Conservation (phyloP, 2,113 vertebrate species). For the Coptodon rendalli region DNA sequence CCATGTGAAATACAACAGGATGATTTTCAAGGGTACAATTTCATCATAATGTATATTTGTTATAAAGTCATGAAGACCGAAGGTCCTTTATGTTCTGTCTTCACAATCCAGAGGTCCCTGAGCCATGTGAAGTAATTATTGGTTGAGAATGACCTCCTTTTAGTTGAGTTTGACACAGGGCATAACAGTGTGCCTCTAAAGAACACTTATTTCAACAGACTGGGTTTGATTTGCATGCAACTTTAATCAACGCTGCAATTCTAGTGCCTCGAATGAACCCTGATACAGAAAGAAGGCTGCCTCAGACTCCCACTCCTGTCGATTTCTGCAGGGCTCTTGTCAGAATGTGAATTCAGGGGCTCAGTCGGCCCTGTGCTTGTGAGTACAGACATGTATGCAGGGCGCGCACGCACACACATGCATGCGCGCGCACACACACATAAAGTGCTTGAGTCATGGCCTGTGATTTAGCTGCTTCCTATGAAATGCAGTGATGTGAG, state of each 20-base stretch:
- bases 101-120: neutral
- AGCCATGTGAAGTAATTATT: conserved; percentile 16
- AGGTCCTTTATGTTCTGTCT: neutral
- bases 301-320: neutral
- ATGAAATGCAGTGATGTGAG: neutral
- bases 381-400: neutral
- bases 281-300: neutral
- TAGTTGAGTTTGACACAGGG: conserved; percentile 1
- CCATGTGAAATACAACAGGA: neutral
- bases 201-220: conserved; percentile 1
- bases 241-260: neutral
- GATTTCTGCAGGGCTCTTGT: neutral
- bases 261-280: conserved; percentile 8
- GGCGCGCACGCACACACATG: accelerated
- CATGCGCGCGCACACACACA: neutral
- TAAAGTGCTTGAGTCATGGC: neutral
- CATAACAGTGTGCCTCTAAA: neutral
- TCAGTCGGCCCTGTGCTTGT: neutral
- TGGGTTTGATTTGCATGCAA: neutral
- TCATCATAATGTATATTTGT: neutral
- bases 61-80: neutral
- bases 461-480: conserved; percentile 5
- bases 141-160: conserved; percentile 10
- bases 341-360: neutral
- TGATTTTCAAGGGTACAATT: neutral